Evolutionary conservation across 2,888 invertebrate genomes (phyloP).

Genomic region (Polymixis lichenea): DNA sequence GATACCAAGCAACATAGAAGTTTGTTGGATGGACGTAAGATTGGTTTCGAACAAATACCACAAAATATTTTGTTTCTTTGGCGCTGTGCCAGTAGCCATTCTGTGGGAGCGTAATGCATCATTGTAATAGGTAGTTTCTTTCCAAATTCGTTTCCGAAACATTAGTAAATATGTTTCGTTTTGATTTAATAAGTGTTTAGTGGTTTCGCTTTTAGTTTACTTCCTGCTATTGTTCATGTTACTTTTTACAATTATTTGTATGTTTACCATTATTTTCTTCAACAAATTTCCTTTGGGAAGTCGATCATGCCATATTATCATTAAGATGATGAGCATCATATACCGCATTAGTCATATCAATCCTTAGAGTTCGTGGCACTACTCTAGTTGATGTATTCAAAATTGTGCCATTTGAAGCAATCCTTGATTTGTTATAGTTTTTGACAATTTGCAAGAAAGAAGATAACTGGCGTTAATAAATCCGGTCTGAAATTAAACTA

Average conservation of each 20-base stretch:
- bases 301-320: background rate
- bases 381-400: background rate
- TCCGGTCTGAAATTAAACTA: too few species aligned
- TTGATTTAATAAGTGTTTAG: conserved; percentile 41
- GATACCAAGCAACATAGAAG: conserved; percentile 12
- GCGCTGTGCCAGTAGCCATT: conserved; percentile 63
- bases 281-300: background rate
- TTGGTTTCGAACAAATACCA: conserved; percentile 48
- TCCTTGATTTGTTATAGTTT: background rate
- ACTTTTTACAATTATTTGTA: background rate
- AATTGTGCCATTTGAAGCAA: background rate
- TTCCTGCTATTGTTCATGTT: background rate
- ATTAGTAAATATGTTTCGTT: conserved; percentile 28
- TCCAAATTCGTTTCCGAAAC: conserved; percentile 59
- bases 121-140: conserved; percentile 69
- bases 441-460: background rate
- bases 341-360: background rate
- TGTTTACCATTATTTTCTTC: conserved; percentile 1
- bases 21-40: conserved; percentile 21
- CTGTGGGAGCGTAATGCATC: conserved; percentile 69
- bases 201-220: conserved; percentile 9
- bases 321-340: background rate
- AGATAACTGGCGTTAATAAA: background rate
- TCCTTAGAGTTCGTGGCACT: background rate
- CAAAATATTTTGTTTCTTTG: conserved; percentile 61